Evolutionary conservation across 2,113 vertebrate species (phyloP).

Genomic region (Gambusia affinis): DNA sequence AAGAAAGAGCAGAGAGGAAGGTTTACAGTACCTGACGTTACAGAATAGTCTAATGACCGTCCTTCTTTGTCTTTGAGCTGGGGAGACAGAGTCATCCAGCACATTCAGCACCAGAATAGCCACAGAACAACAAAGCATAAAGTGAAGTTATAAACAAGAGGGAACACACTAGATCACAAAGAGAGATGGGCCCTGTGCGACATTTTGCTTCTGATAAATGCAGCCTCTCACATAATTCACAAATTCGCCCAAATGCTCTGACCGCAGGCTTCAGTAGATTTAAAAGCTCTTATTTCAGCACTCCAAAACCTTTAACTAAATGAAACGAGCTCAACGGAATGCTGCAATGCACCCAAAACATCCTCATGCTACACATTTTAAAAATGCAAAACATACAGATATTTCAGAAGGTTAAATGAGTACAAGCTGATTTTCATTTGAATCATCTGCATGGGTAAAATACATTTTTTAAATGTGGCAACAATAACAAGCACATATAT

Average conservation of each 20-base stretch:
- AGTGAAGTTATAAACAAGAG: constrained; percentile 73
- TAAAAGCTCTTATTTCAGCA: constrained; percentile 25
- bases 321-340: not conserved
- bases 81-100: constrained; percentile 75
- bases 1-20: constrained; percentile 37
- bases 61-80: constrained; percentile 79
- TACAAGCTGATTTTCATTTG: not conserved
- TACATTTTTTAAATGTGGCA: constrained; percentile 42
- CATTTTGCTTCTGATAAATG: constrained; percentile 52
- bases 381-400: not conserved
- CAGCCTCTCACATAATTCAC: constrained; percentile 54
- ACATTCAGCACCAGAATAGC: constrained; percentile 75
- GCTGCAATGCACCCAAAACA: not conserved
- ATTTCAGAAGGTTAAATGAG: not conserved
- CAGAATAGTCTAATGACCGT: constrained; percentile 77
- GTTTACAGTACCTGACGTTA: constrained; percentile 71
- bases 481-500: not conserved
- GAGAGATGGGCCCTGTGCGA: constrained; percentile 42
- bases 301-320: constrained; percentile 27
- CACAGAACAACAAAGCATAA: constrained; percentile 68
- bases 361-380: not conserved
- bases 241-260: constrained; percentile 20
- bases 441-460: constrained; percentile 30
- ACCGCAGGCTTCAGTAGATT: constrained; percentile 18
- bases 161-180: constrained; percentile 59